Evolutionary conservation across 2,113 vertebrate genomes (phyloP).

Genomic region (Oenanthe oenanthe): DNA sequence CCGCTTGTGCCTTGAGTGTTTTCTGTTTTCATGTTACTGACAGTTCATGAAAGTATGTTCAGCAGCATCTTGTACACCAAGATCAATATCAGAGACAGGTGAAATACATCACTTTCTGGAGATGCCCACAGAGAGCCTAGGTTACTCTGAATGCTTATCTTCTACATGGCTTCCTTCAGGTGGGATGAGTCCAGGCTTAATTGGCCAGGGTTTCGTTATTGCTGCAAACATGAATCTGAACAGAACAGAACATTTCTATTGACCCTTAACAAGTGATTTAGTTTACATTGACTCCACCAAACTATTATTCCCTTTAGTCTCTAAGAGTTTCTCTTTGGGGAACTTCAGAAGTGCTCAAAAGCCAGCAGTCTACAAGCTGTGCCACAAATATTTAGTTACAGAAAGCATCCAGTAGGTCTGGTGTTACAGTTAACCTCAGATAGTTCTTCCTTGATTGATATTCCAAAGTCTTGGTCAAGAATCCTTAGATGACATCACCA

Average conservation of each 20-base stretch:
- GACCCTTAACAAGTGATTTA: not conserved
- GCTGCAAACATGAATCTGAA: not conserved
- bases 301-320: not conserved
- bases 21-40: not conserved
- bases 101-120: not conserved
- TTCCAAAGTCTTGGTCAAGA: slow-evolving; percentile 3
- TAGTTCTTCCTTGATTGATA: not conserved
- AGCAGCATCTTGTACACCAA: not conserved
- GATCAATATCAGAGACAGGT: not conserved
- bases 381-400: not conserved
- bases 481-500: not conserved
- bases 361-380: not conserved
- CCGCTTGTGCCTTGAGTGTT: not conserved
- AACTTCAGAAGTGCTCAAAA: not conserved
- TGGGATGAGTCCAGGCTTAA: not conserved
- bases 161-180: not conserved
- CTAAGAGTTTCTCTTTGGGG: not conserved
- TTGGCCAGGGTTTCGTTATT: not conserved
- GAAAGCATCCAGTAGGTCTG: not conserved
- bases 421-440: slow-evolving; percentile 1
- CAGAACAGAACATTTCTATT: not conserved
- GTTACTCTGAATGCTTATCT: not conserved
- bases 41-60: slow-evolving; percentile 33
- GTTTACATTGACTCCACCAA: not conserved
- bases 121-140: accelerated